Evolutionary conservation across 2,113 vertebrate species (phyloP).

Genomic region (Xiphophorus hellerii): DNA sequence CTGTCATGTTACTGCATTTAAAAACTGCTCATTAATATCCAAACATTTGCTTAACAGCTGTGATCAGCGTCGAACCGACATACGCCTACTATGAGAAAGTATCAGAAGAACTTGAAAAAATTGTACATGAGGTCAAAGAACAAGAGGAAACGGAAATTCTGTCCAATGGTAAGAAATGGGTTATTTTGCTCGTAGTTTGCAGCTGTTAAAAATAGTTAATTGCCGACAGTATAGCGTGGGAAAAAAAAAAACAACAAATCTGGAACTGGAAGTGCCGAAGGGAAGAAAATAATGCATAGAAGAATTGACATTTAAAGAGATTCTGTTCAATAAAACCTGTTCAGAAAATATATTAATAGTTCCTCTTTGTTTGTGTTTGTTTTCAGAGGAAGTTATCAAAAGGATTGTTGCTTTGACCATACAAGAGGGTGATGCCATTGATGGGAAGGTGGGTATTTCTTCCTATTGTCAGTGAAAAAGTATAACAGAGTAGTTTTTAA

Average conservation of each 20-base stretch:
- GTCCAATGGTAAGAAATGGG: conserved; percentile 59
- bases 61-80: conserved; percentile 66
- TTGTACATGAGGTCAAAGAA: conserved; percentile 78
- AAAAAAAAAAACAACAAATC: background rate
- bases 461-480: background rate
- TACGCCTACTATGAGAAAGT: conserved; percentile 80
- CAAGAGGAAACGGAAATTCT: conserved; percentile 58
- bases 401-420: conserved; percentile 83
- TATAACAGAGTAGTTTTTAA: background rate
- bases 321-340: no score
- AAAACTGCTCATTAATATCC: background rate
- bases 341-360: background rate
- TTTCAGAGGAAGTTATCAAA: conserved; percentile 80
- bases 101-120: conserved; percentile 79
- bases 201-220: background rate
- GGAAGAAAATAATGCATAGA: background rate
- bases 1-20: background rate
- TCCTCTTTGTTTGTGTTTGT: conserved; percentile 2
- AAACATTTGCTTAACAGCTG: conserved; percentile 53
- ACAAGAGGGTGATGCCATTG: conserved; percentile 80
- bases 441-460: conserved; percentile 82
- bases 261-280: background rate
- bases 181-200: background rate
- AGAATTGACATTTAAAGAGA: background rate
- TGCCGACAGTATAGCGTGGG: background rate